Conservation (phyloP, 2,113 vertebrate genomes). For the Mesembrinibis cayennensis region DNA sequence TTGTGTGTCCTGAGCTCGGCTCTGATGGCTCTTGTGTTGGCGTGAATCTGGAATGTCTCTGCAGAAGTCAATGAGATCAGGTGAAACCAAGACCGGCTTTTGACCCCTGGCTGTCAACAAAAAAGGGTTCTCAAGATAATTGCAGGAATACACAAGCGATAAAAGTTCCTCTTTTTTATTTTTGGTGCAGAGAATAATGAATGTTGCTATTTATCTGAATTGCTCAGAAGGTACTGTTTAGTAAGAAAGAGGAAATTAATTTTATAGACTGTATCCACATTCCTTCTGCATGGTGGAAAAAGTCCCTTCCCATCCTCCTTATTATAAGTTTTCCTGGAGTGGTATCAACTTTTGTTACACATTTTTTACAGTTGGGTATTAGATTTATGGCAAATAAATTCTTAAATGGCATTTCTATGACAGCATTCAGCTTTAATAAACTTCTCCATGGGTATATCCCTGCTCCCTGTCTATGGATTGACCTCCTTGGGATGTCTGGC, state of each 20-base stretch:
- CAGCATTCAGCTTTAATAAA: neutral
- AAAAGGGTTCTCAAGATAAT: conserved; percentile 31
- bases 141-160: neutral
- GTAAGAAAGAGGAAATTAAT: conserved; percentile 56
- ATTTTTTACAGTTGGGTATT: neutral
- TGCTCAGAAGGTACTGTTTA: neutral
- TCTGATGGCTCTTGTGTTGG: neutral
- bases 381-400: neutral
- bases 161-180: conserved; percentile 16
- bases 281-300: neutral
- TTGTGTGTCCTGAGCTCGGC: conserved; percentile 5
- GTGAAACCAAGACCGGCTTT: neutral
- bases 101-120: conserved; percentile 27
- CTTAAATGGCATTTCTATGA: neutral
- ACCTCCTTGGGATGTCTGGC: neutral
- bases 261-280: conserved; percentile 2
- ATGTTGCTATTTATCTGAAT: neutral
- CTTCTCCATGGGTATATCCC: accelerated
- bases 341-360: neutral
- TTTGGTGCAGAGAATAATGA: neutral
- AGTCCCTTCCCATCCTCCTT: neutral
- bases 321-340: neutral
- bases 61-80: conserved; percentile 20
- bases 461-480: neutral
- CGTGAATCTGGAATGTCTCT: neutral